phyloP scores from a whole-genome alignment of 2,888 invertebrate genomes.

The Smittia aterrima region DNA sequence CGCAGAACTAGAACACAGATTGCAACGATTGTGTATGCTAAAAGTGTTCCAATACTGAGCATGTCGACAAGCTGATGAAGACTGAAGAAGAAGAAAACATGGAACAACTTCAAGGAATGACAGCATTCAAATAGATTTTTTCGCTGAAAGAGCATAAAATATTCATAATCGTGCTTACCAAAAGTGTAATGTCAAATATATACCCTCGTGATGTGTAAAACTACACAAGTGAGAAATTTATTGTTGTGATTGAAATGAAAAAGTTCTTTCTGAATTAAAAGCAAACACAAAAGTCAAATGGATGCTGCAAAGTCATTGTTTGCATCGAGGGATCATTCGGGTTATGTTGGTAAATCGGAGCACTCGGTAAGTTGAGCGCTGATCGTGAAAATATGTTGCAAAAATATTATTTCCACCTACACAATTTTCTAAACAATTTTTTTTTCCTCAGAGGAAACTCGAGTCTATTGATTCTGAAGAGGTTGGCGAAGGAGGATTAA shows the following conservation, averaged over 20 bases:
- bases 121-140: too few species aligned
- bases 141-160: too few species aligned
- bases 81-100: too few species aligned
- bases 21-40: conserved; percentile 90
- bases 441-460: conserved; percentile 65
- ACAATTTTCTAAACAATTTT: conserved; percentile 2
- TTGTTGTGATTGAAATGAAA: too few species aligned
- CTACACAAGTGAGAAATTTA: too few species aligned
- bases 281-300: conserved; percentile 58
- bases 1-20: conserved; percentile 82
- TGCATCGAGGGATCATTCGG: conserved; percentile 78
- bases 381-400: conserved; percentile 30
- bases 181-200: too few species aligned
- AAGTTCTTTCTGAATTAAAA: too few species aligned
- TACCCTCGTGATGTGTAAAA: too few species aligned
- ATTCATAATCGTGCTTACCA: too few species aligned
- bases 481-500: conserved; percentile 95
- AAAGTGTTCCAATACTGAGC: conserved; percentile 90
- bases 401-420: conserved; percentile 25
- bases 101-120: too few species aligned
- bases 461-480: conserved; percentile 77
- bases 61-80: conserved; percentile 91
- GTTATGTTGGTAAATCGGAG: conserved; percentile 84
- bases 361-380: conserved; percentile 61
- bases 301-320: conserved; percentile 91